These are phyloP conservation scores for Arctocebus calabarensis DNA, from an alignment of 2,797 vertebrate species.

Conservation along the genomic window DNA sequence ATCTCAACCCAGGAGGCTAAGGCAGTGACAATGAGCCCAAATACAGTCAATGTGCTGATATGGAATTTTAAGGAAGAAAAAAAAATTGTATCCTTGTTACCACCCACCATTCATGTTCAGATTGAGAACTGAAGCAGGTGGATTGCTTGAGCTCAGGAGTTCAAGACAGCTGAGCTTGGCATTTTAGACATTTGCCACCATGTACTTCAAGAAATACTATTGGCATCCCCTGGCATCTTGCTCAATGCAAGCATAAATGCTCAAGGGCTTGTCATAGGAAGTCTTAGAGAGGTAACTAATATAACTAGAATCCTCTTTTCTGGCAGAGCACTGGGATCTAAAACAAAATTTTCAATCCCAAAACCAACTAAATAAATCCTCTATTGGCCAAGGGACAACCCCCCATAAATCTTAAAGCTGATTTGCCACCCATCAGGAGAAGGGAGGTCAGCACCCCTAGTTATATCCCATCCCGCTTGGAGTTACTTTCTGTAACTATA, in stretches of 20 bases:
- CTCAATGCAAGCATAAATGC: neutral
- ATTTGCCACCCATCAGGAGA: neutral
- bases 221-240: neutral
- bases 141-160: too few species aligned
- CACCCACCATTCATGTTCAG: conserved; percentile 41
- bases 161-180: neutral
- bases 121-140: neutral
- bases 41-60: conserved; percentile 12
- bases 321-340: neutral
- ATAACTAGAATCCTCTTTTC: neutral
- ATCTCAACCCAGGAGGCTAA: conserved; percentile 48
- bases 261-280: neutral
- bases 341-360: neutral
- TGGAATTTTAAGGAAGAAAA: neutral
- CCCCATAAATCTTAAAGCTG: neutral
- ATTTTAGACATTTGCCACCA: neutral
- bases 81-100: neutral
- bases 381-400: neutral
- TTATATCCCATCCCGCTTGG: neutral
- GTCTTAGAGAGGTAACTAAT: neutral
- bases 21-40: conserved; percentile 49
- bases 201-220: conserved; percentile 1
- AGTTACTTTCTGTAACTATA: neutral
- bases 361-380: neutral
- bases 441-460: neutral